Conservation (phyloP, 2,888 invertebrate species). For the Lasioglossum zephyrum region DNA sequence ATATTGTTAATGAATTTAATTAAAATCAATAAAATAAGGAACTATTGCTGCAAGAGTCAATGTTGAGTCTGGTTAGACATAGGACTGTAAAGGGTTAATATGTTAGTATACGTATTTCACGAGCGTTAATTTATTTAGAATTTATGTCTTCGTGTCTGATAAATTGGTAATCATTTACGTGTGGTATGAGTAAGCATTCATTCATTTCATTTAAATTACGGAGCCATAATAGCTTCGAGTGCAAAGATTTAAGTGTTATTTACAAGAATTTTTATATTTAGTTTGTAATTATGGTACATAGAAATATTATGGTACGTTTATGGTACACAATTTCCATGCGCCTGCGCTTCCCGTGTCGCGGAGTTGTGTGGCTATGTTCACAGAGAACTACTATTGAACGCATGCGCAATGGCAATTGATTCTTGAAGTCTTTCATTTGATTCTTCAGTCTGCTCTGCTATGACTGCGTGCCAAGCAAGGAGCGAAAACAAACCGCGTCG, state of each 20-base stretch:
- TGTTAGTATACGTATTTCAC: neutral
- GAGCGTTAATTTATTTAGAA: neutral
- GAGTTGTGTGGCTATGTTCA: neutral
- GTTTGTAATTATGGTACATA: neutral
- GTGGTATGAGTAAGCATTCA: neutral
- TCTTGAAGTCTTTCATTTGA: neutral
- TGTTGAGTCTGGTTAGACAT: neutral
- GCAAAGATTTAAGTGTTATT: neutral
- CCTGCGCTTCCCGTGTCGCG: neutral
- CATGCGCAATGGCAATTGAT: neutral
- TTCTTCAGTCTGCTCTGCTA: neutral
- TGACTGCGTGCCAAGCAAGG: conserved; percentile 41
- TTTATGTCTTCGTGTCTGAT: neutral
- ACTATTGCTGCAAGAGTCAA: neutral
- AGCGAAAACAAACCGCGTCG: conserved; percentile 71
- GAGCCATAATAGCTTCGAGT: neutral
- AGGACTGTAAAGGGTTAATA: neutral
- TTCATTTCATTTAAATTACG: neutral
- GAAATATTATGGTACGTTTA: neutral
- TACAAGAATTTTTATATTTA: neutral
- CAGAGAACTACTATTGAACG: neutral
- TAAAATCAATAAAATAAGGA: neutral
- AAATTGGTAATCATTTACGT: neutral
- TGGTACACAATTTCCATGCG: neutral
- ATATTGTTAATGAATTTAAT: neutral